Base-by-base conservation (phyloP, 2,113 vertebrate species). In the Furnarius figulus region DNA sequence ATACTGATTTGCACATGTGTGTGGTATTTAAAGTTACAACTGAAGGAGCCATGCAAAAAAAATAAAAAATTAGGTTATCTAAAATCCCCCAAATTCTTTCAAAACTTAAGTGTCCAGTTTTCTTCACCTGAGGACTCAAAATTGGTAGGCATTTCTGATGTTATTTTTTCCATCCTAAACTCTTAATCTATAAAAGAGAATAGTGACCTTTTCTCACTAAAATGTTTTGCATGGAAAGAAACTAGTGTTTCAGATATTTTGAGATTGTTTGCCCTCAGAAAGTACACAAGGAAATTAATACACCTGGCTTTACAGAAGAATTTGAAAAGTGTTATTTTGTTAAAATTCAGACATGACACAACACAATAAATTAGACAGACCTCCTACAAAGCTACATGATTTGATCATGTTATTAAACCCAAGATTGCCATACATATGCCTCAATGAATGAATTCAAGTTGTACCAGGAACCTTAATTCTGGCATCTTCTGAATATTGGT, bases 1-100 rank as follows among this genome's bases (percentile, higher is more conserved):
- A 46, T 0, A 0, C 1, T 55, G 25, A 53, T 65, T 85, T 85
- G 12, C 17, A 56, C 8, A 44, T 20, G 9, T 53, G 25, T 9
- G 73, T 12, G 23, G 33, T 63, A 71, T 30, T 47, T 77, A 35
- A 72, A 39, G 13, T n/a, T 73, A n/a, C 8, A 70, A 40, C 9
- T 46, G 42, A 62, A 88, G 37, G 12, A 66, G 14, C 4, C 1
- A 1, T n/a, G 30, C 4, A 70, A 77, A 89, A 84, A 84, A 72
- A 52, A 18, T 1, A n/a, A n/a, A n/a, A n/a, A n/a, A n/a, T n/a
- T n/a, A n/a, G n/a, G 37, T 39, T 77, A 47, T 67, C n/a, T n/a
- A 67, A 82, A 71, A 85, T 75, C 3, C 23, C 25, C 15, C 18
- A 46, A 81, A 49, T 46, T 58, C 8, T 52, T 66, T 85, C 28